These are phyloP conservation scores for Selene dorsalis DNA, from an alignment of 2,797 vertebrate genomes.

Conservation along the genomic window DNA sequence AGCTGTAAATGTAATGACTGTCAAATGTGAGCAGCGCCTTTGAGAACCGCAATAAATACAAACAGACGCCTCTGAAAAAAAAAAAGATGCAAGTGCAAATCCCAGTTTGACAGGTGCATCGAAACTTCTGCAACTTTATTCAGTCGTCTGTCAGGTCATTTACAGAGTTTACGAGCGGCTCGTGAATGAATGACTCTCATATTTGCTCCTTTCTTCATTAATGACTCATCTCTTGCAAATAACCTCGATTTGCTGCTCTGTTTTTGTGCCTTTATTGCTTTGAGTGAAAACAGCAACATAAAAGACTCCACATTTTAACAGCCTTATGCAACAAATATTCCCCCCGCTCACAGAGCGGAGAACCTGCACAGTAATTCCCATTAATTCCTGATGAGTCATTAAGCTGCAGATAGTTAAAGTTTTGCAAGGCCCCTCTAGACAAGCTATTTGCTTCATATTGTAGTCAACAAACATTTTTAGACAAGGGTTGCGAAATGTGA, in stretches of 20 bases:
- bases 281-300: constrained; percentile 37
- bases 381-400: constrained; percentile 45
- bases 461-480: constrained; percentile 1
- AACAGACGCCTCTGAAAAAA: constrained; percentile 36
- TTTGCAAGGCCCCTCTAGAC: constrained; percentile 12
- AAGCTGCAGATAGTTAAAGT: constrained; percentile 1
- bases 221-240: constrained; percentile 60
- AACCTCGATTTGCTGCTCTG: constrained; percentile 35
- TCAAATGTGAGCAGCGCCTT: constrained; percentile 57
- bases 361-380: constrained; percentile 23
- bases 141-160: constrained; percentile 53
- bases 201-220: constrained; percentile 62
- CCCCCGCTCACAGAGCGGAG: constrained; percentile 13
- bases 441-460: background rate
- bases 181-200: constrained; percentile 44
- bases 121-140: constrained; percentile 40
- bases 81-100: constrained; percentile 29
- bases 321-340: constrained; percentile 17
- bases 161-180: constrained; percentile 51
- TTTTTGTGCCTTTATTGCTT: constrained; percentile 35
- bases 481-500: background rate
- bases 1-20: constrained; percentile 69
- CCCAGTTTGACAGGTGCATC: constrained; percentile 47
- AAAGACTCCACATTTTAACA: constrained; percentile 16
- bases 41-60: constrained; percentile 62